Evolutionary conservation across 2,113 vertebrate species (phyloP).

Genomic region (Rhabdornis inornatus): DNA sequence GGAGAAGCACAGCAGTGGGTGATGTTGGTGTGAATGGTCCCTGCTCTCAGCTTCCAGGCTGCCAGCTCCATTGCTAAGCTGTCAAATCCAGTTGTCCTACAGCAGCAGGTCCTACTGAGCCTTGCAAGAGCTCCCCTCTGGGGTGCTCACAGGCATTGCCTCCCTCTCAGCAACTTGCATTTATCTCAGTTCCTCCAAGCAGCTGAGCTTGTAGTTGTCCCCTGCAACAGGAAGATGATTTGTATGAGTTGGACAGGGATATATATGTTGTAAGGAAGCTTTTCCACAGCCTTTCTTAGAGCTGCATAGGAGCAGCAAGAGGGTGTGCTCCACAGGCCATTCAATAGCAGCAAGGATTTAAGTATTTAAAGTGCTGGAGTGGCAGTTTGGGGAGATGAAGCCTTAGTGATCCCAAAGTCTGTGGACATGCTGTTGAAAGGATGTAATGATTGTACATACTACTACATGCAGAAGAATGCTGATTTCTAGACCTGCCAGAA

Average conservation of each 20-base stretch:
- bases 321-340: not conserved
- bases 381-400: not conserved
- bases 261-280: not conserved
- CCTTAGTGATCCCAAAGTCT: not conserved
- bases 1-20: not conserved
- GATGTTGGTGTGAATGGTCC: not conserved
- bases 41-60: not conserved
- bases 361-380: not conserved
- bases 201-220: not conserved
- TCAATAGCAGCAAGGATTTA: not conserved
- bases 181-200: not conserved
- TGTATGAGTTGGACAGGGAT: not conserved
- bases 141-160: not conserved
- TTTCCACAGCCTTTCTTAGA: not conserved
- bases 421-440: rapidly evolving
- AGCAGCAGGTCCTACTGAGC: not conserved
- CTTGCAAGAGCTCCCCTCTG: not conserved
- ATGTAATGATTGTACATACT: not conserved
- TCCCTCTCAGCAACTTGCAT: not conserved
- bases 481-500: not conserved
- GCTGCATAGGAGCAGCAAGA: not conserved
- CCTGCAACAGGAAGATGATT: not conserved
- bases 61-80: not conserved
- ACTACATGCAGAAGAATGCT: not conserved
- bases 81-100: not conserved